Percentiles rank a stretch among this genome's conserved stretches.
These are phyloP conservation scores for Argyresthia albistria DNA, from an alignment of 2,888 invertebrate genomes.

Conservation along the genomic window DNA sequence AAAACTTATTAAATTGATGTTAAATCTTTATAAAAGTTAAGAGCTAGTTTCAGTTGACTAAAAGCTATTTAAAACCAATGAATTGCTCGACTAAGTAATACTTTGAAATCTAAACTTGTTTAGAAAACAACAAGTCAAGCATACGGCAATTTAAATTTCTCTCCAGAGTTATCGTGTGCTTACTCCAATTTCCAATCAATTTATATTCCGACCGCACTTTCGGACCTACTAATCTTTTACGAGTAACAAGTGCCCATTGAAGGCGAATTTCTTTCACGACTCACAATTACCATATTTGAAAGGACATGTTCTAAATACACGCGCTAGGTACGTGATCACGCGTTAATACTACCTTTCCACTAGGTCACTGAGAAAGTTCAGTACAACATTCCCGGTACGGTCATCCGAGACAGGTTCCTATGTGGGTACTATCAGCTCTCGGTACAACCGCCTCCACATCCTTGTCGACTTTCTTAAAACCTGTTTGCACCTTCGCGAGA, in stretches of 20 bases:
- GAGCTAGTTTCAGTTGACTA: too few relatives aligned
- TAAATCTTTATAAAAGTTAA: too few relatives aligned
- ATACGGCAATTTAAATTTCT: too few relatives aligned
- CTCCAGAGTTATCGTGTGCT: too few relatives aligned
- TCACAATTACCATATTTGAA: neutral
- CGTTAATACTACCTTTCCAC: constrained; percentile 5
- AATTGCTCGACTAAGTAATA: too few relatives aligned
- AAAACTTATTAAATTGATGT: too few relatives aligned
- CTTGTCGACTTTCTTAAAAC: constrained; percentile 12
- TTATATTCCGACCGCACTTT: too few relatives aligned
- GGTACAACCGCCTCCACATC: constrained; percentile 20
- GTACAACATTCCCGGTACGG: constrained; percentile 37
- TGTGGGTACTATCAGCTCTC: neutral
- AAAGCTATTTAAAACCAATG: too few relatives aligned
- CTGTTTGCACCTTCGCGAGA: constrained; percentile 4
- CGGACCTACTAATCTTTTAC: too few relatives aligned
- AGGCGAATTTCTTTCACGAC: neutral
- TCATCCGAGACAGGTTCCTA: constrained; percentile 38
- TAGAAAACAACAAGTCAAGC: too few relatives aligned
- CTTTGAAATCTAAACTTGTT: too few relatives aligned
- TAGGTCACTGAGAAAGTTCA: constrained; percentile 42
- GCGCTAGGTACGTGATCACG: constrained; percentile 1
- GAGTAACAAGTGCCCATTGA: neutral
- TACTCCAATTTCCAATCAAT: too few relatives aligned
- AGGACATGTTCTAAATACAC: constrained; percentile 1